phyloP scores from a whole-genome alignment of 35 echinoderm and acorn worm species.

The Heliocidaris tuberculata region DNA sequence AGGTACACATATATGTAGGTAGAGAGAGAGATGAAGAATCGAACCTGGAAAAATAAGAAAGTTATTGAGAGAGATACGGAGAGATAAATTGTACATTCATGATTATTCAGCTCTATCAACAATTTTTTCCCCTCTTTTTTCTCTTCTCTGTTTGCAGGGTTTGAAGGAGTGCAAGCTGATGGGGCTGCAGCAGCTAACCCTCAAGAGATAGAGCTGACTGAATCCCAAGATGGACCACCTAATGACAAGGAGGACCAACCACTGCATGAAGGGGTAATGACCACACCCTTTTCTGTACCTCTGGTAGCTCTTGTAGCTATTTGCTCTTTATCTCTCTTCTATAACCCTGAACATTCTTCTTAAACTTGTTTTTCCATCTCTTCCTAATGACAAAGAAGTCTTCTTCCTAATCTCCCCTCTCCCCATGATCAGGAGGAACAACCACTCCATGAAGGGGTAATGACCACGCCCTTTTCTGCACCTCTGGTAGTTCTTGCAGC shows the following conservation, averaged over 20 bases:
- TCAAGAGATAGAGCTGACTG: conserved; percentile 2
- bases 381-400: too few relatives aligned
- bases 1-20: too few relatives aligned
- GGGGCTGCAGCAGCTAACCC: neutral
- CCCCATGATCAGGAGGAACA: neutral
- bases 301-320: neutral
- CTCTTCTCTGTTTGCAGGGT: neutral
- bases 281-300: neutral
- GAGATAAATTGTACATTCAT: too few relatives aligned
- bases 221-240: neutral
- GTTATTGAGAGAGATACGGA: too few relatives aligned
- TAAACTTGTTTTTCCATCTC: too few relatives aligned
- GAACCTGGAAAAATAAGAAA: too few relatives aligned
- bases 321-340: too few relatives aligned
- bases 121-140: neutral
- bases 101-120: too few relatives aligned
- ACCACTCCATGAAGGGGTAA: conserved; percentile 34
- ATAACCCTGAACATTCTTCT: too few relatives aligned
- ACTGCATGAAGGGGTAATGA: neutral
- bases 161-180: conserved; percentile 28
- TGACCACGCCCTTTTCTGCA: neutral
- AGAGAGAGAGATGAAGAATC: too few relatives aligned
- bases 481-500: neutral
- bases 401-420: too few relatives aligned
- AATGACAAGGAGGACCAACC: conserved; percentile 46